Evolutionary conservation across 2,888 invertebrate genomes (phyloP).

Genomic region (Andrena hattorfiana): DNA sequence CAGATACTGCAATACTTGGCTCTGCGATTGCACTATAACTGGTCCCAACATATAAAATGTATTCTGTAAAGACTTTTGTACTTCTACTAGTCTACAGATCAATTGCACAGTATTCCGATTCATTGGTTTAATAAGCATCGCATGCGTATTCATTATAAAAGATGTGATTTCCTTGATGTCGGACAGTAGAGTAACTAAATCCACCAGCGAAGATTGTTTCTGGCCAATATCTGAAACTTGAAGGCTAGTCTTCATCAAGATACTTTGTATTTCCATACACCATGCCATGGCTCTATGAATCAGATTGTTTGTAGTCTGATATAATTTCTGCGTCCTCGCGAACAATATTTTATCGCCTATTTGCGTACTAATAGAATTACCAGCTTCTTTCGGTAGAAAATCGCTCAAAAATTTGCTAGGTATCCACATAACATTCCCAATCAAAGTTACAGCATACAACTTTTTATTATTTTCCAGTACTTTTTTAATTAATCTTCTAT

Average conservation of each 20-base stretch:
- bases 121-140: slow-evolving; percentile 90
- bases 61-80: slow-evolving; percentile 91
- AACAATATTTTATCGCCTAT: slow-evolving; percentile 79
- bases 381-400: slow-evolving; percentile 86
- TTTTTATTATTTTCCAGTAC: slow-evolving; percentile 92
- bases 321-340: slow-evolving; percentile 74
- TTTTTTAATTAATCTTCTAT: slow-evolving; percentile 91
- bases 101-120: slow-evolving; percentile 90
- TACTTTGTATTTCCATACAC: slow-evolving; percentile 84
- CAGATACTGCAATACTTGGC: slow-evolving; percentile 92
- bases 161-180: slow-evolving; percentile 85
- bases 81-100: slow-evolving; percentile 93
- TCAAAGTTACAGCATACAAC: slow-evolving; percentile 92
- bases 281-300: slow-evolving; percentile 86
- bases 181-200: slow-evolving; percentile 84
- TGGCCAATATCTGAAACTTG: slow-evolving; percentile 80
- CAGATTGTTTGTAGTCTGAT: slow-evolving; percentile 84
- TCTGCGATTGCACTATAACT: slow-evolving; percentile 90
- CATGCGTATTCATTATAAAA: slow-evolving; percentile 90
- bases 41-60: slow-evolving; percentile 90
- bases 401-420: slow-evolving; percentile 92
- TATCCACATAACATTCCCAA: slow-evolving; percentile 94
- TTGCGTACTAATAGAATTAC: slow-evolving; percentile 74
- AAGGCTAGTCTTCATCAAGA: slow-evolving; percentile 88
- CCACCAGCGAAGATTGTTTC: slow-evolving; percentile 86